Evolutionary conservation across 2,113 vertebrate genomes (phyloP), one percentile per base, ranked within the genome.

Genomic region (Corvus hawaiiensis): DNA sequence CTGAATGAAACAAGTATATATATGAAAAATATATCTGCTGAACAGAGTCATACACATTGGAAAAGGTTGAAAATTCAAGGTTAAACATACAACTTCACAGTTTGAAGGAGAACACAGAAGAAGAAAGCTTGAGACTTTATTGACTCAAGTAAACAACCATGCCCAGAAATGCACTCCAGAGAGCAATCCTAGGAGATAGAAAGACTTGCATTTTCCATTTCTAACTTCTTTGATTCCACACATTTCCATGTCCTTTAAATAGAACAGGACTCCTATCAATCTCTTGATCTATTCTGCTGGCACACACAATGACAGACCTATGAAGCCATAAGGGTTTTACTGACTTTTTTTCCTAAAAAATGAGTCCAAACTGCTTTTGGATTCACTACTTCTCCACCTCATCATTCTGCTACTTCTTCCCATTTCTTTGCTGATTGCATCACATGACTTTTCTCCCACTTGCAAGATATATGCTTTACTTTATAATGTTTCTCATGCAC

Each of bases 401-500:
- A 63, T 86, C 55, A 54, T 80, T 96, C 90, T 90, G 48, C 59
- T 94, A 84, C 54, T 64, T 87, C 48, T 79, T 85, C 59, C 52
- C 21, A 61, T 94, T 95, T 89, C 92, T 96, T 88, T 85, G 28
- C 48, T 77, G 58, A 93, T 87, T 95, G 39, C 51, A 51, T 81
- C 61, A 56, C 56, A 48, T 90, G 41, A 64, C 35, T 94, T 93
- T 85, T 95, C 54, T 83, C n/a, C 11, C 46, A 48, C 18, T 75
- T 87, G 32, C 67, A 93, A 96, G 78, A 95, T 76, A 69, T 28
- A 94, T 58, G 51, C n/a, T 81, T 95, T 96, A 90, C 84, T 95
- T 97, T 88, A 90, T 87, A 83, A 67, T 3, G 3, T 94, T 98
- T 97, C 87, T 98, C 80, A 90, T 96, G 73, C 75, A 89, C 72